phyloP scores from a whole-genome alignment of 2,113 vertebrate genomes.

The Ophiodon elongatus region DNA sequence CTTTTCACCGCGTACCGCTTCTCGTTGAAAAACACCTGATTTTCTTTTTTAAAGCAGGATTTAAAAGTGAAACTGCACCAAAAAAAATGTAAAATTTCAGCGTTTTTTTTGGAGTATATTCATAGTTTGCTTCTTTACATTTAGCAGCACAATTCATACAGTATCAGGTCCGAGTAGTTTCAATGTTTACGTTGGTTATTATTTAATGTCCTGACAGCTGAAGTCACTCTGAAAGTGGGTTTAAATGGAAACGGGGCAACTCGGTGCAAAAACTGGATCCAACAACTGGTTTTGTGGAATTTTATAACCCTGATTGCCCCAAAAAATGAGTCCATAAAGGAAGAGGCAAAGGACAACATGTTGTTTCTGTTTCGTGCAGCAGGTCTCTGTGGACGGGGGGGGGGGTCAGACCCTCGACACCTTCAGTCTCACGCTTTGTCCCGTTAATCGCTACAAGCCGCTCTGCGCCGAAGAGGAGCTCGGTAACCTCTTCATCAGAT shows the following conservation, averaged over 20 bases:
- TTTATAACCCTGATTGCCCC: not conserved
- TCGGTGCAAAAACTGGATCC: slow-evolving; percentile 21
- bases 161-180: not conserved
- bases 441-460: slow-evolving; percentile 27
- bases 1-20: not conserved
- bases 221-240: slow-evolving; percentile 22
- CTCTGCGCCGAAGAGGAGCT: not conserved
- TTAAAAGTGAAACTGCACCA: not conserved
- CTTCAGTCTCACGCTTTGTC: slow-evolving; percentile 1
- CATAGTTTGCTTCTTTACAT: not conserved
- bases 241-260: slow-evolving; percentile 48
- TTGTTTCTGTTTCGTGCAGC: not conserved
- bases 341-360: not conserved
- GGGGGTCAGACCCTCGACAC: not conserved
- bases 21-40: not conserved
- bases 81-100: not conserved
- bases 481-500: slow-evolving; percentile 52
- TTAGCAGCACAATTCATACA: not conserved
- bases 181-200: not conserved
- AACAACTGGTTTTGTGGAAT: slow-evolving; percentile 10
- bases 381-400: not conserved
- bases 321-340: slow-evolving; percentile 16
- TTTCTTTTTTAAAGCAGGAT: not conserved
- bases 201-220: slow-evolving; percentile 6
- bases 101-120: not conserved